phyloP scores from a whole-genome alignment of 2,113 vertebrate species.

The Ptychochromis oligacanthus region DNA sequence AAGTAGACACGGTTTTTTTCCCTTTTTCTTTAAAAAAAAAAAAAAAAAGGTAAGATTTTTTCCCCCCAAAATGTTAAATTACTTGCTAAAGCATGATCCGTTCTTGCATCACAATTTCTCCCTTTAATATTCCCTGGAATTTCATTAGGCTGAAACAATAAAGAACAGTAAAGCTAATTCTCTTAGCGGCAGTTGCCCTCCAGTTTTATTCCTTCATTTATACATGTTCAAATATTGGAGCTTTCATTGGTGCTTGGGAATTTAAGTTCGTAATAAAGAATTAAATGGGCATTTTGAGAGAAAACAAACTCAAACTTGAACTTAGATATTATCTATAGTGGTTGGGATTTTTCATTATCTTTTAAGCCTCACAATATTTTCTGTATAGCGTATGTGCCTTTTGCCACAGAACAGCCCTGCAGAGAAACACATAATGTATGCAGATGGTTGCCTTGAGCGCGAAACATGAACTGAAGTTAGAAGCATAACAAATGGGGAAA shows the following conservation, averaged over 20 bases:
- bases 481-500: constrained; percentile 19
- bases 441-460: constrained; percentile 42
- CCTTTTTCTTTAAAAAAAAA: no score
- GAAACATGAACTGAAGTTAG: constrained; percentile 33
- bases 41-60: rapidly evolving
- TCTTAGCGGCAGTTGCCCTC: background rate
- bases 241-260: background rate
- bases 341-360: constrained; percentile 46
- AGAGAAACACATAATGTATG: constrained; percentile 58
- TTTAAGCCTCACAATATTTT: constrained; percentile 45
- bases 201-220: background rate
- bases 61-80: no score
- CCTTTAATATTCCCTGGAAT: background rate
- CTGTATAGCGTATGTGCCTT: constrained; percentile 63
- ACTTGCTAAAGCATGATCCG: background rate
- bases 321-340: constrained; percentile 18
- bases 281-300: background rate
- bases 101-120: background rate
- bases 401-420: constrained; percentile 44
- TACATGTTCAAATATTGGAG: background rate
- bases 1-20: no score
- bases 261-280: background rate
- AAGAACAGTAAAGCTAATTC: constrained; percentile 3
- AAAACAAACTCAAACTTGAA: constrained; percentile 12
- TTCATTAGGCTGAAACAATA: background rate